Conservation (phyloP, 2,113 vertebrate genomes). For the Psephotus haematonotus region DNA sequence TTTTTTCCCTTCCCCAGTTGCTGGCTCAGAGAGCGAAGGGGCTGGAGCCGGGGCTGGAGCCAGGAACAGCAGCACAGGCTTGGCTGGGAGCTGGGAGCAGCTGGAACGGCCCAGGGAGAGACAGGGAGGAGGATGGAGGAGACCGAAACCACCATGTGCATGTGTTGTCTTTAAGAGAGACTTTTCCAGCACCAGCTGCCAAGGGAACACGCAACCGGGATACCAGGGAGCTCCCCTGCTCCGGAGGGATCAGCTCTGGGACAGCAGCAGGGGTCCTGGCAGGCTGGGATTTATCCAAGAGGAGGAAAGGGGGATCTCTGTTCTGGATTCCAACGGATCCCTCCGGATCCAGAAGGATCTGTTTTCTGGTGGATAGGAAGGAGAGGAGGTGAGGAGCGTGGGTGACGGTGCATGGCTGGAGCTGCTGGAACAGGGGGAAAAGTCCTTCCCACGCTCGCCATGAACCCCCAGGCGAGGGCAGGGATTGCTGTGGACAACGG, state of each 20-base stretch:
- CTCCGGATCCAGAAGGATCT: not conserved
- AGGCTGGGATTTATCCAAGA: not conserved
- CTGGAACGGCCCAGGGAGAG: not conserved
- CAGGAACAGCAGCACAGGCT: conserved; percentile 35
- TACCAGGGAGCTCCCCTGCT: not conserved
- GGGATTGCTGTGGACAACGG: not conserved
- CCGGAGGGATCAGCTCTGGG: not conserved
- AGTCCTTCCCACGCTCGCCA: conserved; percentile 5
- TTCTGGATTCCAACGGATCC: not conserved
- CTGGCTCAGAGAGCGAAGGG: not conserved
- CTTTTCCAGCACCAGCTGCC: conserved; percentile 41
- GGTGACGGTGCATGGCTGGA: not conserved
- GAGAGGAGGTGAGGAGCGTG: not conserved
- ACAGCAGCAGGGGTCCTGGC: fast-evolving
- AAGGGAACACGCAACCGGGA: not conserved
- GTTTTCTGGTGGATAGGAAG: not conserved
- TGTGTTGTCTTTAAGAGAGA: not conserved
- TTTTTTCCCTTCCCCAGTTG: not conserved
- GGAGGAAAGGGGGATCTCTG: fast-evolving
- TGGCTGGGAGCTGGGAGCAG: conserved; percentile 44
- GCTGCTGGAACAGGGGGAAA: not conserved
- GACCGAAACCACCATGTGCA: not conserved
- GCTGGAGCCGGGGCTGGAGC: conserved; percentile 27
- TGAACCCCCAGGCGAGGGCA: not conserved
- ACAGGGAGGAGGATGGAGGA: not conserved